Evolutionary conservation across 2,888 invertebrate genomes (phyloP).

Genomic region (Tolmerus cingulatus): DNA sequence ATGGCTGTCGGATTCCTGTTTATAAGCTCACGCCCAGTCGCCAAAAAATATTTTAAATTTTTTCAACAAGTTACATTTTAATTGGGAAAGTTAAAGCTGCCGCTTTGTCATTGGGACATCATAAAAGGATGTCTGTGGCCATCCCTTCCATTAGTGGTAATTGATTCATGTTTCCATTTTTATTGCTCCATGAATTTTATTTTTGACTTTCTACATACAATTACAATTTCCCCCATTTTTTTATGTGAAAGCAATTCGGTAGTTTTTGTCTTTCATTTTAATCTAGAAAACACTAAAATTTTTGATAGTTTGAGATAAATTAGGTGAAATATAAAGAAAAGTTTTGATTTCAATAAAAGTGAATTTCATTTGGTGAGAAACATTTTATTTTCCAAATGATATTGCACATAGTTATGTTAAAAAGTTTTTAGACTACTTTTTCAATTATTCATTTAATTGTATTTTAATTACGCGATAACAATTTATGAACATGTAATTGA

Average conservation of each 20-base stretch:
- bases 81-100: neutral
- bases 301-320: neutral
- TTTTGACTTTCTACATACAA: neutral
- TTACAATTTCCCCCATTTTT: neutral
- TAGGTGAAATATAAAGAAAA: neutral
- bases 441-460: neutral
- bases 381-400: neutral
- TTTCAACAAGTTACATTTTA: neutral
- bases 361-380: neutral
- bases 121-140: neutral
- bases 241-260: neutral
- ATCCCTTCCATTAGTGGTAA: neutral
- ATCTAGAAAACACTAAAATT: neutral
- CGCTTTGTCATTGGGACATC: neutral
- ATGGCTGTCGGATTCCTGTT: neutral
- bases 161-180: neutral
- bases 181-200: neutral
- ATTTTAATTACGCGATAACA: neutral
- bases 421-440: neutral
- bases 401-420: neutral
- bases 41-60: neutral
- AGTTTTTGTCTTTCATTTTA: neutral
- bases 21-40: neutral
- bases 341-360: neutral
- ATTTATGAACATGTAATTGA: too few relatives aligned